Evolutionary conservation across 2,113 vertebrate genomes (phyloP).

Genomic region (Prolemur simus): DNA sequence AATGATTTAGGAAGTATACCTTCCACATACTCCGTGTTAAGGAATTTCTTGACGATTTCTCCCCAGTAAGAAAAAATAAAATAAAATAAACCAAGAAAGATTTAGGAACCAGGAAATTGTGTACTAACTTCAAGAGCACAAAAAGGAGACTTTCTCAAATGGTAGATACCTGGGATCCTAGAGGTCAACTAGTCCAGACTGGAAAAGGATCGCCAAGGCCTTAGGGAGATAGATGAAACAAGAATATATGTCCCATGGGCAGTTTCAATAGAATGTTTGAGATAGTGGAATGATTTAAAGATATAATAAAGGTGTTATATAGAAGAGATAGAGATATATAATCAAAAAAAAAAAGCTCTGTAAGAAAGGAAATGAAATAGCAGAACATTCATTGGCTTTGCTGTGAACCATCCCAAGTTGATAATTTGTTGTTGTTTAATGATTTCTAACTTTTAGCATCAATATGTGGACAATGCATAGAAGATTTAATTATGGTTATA

Average conservation of each 20-base stretch:
- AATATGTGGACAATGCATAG: not conserved
- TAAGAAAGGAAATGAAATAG: not conserved
- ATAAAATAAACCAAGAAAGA: not conserved
- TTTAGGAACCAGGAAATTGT: not conserved
- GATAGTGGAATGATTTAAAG: not conserved
- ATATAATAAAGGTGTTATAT: not conserved
- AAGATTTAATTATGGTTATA: not conserved
- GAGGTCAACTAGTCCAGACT: fast-evolving
- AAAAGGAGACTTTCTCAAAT: not conserved
- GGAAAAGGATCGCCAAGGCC: not conserved
- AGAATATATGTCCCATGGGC: not conserved
- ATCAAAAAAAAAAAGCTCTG: not conserved
- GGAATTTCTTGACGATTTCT: not conserved
- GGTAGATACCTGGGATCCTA: not conserved
- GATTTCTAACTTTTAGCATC: constrained; percentile 15
- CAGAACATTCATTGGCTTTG: not conserved
- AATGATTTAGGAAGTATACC: not conserved
- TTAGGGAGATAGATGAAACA: not conserved
- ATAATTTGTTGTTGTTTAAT: not conserved
- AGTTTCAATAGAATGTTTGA: not conserved
- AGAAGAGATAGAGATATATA: not conserved
- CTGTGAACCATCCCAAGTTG: not conserved
- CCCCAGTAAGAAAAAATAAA: not conserved
- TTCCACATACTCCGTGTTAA: not conserved
- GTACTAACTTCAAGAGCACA: not conserved